Conservation (phyloP, 1,140 invertebrate genomes). For the Cyrtorhinus lividipennis region DNA sequence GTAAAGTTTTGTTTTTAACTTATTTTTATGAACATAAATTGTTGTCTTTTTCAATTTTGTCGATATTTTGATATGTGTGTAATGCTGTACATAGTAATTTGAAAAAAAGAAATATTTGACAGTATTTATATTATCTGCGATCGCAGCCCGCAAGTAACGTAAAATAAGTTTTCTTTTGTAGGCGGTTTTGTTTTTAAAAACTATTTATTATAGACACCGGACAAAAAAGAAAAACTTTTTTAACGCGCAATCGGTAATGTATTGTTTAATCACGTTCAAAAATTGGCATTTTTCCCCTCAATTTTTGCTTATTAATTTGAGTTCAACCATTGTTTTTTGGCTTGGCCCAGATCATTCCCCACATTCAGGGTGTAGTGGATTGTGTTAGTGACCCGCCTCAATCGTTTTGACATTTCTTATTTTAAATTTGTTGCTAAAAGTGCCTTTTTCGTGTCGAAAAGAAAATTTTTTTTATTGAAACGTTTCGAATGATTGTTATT, state of each 20-base stretch:
- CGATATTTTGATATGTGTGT: too few relatives aligned
- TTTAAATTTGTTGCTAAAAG: neutral
- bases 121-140: neutral
- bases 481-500: neutral
- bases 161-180: neutral
- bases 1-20: neutral
- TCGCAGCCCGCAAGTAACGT: neutral
- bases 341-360: neutral
- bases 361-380: neutral
- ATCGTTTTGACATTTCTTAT: neutral
- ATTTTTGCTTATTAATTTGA: neutral
- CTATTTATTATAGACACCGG: neutral
- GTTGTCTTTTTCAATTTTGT: too few relatives aligned
- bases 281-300: too few relatives aligned
- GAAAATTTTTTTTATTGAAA: neutral
- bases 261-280: neutral
- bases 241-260: neutral
- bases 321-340: neutral
- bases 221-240: neutral
- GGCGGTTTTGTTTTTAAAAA: neutral
- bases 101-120: neutral
- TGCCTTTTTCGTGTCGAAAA: neutral
- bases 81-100: neutral
- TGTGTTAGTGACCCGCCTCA: neutral
- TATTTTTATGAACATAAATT: neutral